Conservation (phyloP, 2,113 vertebrate genomes). For the Vimba vimba region DNA sequence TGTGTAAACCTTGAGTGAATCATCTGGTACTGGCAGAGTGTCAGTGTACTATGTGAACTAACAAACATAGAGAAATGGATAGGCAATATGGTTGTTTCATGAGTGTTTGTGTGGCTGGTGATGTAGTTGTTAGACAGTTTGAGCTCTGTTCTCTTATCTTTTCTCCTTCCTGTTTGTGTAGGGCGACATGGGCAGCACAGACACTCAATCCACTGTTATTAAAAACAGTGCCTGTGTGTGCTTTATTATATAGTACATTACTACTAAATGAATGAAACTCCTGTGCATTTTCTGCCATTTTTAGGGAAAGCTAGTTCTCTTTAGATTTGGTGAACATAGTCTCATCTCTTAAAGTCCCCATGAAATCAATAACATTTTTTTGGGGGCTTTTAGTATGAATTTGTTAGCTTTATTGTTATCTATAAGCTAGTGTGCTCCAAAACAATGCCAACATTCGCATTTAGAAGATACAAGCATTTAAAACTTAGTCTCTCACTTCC, state of each 20-base stretch:
- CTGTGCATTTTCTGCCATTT: background rate
- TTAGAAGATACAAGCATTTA: no score
- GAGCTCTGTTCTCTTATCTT: constrained; percentile 39
- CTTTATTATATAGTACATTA: background rate
- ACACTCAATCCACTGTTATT: background rate
- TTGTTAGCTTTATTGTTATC: no score
- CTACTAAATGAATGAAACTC: background rate
- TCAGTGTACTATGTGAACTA: background rate
- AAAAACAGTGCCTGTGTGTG: background rate
- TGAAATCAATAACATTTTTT: no score
- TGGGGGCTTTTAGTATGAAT: no score
- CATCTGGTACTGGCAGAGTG: background rate
- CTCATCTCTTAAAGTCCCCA: background rate
- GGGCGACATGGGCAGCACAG: background rate
- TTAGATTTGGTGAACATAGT: background rate
- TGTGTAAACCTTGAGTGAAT: background rate
- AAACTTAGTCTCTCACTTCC: no score
- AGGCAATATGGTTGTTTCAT: background rate
- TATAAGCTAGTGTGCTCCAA: no score
- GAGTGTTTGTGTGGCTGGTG: background rate
- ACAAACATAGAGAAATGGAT: background rate
- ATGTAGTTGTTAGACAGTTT: background rate
- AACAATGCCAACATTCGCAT: no score
- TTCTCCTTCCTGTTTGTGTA: constrained; percentile 39
- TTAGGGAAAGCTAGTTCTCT: background rate